phyloP scores from a whole-genome alignment of 2,888 invertebrate genomes.

The Thysanoteuthis rhombus region DNA sequence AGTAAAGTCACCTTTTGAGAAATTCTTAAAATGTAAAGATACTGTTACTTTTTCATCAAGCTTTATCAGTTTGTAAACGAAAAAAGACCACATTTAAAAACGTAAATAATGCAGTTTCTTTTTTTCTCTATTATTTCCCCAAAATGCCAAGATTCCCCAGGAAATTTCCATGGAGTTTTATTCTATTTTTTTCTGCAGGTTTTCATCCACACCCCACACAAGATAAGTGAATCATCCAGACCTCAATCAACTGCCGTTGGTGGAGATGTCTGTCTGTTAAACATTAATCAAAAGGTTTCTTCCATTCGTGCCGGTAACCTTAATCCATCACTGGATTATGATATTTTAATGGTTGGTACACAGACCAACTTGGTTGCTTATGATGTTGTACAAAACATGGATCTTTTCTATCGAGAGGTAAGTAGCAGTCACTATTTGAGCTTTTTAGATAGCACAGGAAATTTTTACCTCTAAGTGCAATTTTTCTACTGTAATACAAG shows the following conservation, averaged over 20 bases:
- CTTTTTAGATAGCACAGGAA: background rate
- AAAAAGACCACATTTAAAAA: no score
- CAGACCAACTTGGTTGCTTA: constrained; percentile 81
- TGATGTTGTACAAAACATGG: constrained; percentile 90
- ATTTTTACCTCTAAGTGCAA: no score
- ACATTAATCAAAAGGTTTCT: constrained; percentile 82
- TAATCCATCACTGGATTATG: constrained; percentile 72
- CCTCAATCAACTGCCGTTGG: constrained; percentile 72
- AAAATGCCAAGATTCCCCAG: no score
- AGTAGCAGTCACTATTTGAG: background rate
- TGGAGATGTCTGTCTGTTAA: constrained; percentile 73
- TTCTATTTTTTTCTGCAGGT: constrained; percentile 72
- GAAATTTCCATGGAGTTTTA: constrained; percentile 15
- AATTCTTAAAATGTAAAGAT: no score
- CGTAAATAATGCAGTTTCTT: no score
- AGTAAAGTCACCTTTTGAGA: no score
- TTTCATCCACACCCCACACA: constrained; percentile 85
- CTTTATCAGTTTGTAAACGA: no score
- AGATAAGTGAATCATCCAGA: constrained; percentile 74
- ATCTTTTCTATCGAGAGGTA: constrained; percentile 89
- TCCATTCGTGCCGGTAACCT: constrained; percentile 80
- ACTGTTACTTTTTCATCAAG: no score
- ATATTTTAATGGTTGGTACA: constrained; percentile 85
- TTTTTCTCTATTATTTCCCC: no score
- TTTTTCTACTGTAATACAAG: no score